Evolutionary conservation across 53 echinoderm and acorn worm genomes (phyloP).

Genomic region (Patiria pectinifera): DNA sequence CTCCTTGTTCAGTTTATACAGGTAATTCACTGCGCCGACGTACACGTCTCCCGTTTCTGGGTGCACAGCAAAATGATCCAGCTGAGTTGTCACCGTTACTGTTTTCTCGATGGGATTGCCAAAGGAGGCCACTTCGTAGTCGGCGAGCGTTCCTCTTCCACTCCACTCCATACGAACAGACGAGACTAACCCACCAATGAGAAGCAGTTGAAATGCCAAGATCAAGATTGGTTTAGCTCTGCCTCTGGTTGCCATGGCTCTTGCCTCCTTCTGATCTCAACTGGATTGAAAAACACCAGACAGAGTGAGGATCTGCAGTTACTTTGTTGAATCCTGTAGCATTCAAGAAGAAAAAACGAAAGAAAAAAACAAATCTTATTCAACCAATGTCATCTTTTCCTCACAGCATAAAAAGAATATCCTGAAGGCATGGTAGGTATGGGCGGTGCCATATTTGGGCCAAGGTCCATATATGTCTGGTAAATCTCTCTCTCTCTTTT

Average conservation of each 20-base stretch:
- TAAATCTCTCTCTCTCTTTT: too few species aligned
- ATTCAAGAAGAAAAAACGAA: too few species aligned
- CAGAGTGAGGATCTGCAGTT: too few species aligned
- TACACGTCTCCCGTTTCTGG: constrained; percentile 38
- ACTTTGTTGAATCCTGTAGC: too few species aligned
- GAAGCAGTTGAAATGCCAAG: not conserved
- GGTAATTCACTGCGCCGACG: constrained; percentile 26
- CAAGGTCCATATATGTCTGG: too few species aligned
- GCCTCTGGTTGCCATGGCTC: too few species aligned
- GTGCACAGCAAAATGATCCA: constrained; percentile 52
- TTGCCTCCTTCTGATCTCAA: too few species aligned
- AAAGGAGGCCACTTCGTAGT: constrained; percentile 33
- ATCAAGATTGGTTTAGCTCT: not conserved
- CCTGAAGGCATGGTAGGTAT: too few species aligned
- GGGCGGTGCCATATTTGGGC: too few species aligned
- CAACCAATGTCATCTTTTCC: not conserved
- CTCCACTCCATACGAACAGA: constrained; percentile 16
- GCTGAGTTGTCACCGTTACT: constrained; percentile 10
- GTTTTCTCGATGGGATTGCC: constrained; percentile 7
- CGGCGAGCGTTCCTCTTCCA: not conserved
- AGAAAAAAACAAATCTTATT: too few species aligned
- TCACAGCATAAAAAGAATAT: not conserved
- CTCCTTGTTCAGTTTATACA: constrained; percentile 23
- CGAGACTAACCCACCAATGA: not conserved
- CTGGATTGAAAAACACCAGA: too few species aligned